Percentiles rank a stretch among this genome's conserved stretches.
Conservation (phyloP, 1,140 invertebrate genomes). For the Eulimnadia texana region DNA sequence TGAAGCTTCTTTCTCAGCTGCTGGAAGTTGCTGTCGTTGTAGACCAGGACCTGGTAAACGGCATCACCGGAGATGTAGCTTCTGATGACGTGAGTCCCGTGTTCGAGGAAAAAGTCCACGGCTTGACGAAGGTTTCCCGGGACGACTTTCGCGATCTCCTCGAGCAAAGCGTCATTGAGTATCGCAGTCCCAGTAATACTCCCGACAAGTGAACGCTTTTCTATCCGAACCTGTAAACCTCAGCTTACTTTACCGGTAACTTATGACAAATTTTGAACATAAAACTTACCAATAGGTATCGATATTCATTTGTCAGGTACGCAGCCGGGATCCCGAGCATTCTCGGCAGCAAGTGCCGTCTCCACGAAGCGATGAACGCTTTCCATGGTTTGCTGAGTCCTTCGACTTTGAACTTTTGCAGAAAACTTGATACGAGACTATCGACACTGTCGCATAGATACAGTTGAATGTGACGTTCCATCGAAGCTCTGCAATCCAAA, state of each 20-base stretch:
- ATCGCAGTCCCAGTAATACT: background rate
- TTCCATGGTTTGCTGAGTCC: slow-evolving; percentile 10
- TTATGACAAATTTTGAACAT: background rate
- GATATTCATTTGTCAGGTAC: slow-evolving; percentile 6
- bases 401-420: slow-evolving; percentile 10
- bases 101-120: slow-evolving; percentile 13
- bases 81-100: slow-evolving; percentile 12
- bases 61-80: slow-evolving; percentile 13
- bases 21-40: background rate
- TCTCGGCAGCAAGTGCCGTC: slow-evolving; percentile 3
- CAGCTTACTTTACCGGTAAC: background rate
- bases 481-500: background rate
- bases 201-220: slow-evolving; percentile 8
- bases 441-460: slow-evolving; percentile 7
- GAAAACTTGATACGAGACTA: slow-evolving; percentile 2
- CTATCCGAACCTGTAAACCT: slow-evolving; percentile 2
- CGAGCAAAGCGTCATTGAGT: background rate
- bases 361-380: slow-evolving; percentile 13
- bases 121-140: background rate
- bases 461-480: slow-evolving; percentile 10
- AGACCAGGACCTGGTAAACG: slow-evolving; percentile 11
- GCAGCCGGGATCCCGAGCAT: slow-evolving; percentile 5
- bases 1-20: background rate
- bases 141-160: background rate
- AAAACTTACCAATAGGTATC: slow-evolving; percentile 1